Base-by-base conservation (phyloP, 1,140 invertebrate genomes). In the Drosophila obscura region DNA sequence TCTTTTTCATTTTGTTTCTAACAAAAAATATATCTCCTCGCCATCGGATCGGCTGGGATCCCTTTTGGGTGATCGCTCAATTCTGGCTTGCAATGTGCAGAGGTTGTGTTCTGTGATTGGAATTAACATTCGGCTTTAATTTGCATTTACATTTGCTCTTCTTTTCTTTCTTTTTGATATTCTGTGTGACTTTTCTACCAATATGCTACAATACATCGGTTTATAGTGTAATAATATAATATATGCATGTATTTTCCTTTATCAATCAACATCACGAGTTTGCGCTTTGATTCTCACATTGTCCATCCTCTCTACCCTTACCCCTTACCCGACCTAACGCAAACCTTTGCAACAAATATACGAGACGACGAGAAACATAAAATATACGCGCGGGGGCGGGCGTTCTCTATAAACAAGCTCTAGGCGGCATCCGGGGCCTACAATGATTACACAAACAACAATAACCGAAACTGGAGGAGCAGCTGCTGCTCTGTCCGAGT, bases 181-280 rank as follows among this genome's bases (percentile, higher is more conserved):
- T 68, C 56, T 51, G 78, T 71, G 80, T 73, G 80, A 39, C 11
- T 39, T 13, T 56, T 68, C 55, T 69, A 69, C 49, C 59, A 77
- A 80, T 84, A 80, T 76, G 35, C 65, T 79, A 81, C 60, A 65
- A 57, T 76, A 72, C 73, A 72, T 80, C 53, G 56, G 31, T 48
- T 66, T 64, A 66, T 66, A 11, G 43, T 24, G 46, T 65, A 65
- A 56, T 80, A 67, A 51, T 68, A 62, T 61, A 73, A 69, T 68
- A 64, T 55, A 63, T 77, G 61, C 55, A 77, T 81, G 73, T 77
- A 66, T 73, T 61, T 63, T 77, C 51, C 49, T 35, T 64, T 77
- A 80, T 77, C 67, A 77, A 88, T 73, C 80, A 90, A 85, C 80
- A 89, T 88, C 80, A 89, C 80, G 62, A 81, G 62, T 84, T 84